Base-by-base conservation (phyloP, 2,888 invertebrate species). In the Zygaena filipendulae region DNA sequence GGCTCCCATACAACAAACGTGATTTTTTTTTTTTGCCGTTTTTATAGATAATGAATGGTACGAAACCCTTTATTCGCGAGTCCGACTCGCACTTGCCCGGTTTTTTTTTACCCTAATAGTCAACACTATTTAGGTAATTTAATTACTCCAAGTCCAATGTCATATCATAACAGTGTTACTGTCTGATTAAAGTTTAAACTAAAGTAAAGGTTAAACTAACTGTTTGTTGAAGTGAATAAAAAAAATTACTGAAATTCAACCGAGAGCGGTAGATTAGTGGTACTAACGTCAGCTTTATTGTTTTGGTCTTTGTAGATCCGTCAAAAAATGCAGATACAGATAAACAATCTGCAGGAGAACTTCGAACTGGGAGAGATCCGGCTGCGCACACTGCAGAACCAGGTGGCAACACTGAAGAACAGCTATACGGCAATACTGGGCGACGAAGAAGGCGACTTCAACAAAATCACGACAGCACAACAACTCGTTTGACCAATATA, bases 291-390 rank as follows among this genome's bases (percentile, higher is more conserved):
- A n/a, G 3, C 4, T 18, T 11, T n/a, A 23, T 25, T 27, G 9
- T 24, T 19, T 27, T 22, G n/a, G n/a, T n/a, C n/a, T 35, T 30
- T 34, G 27, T 49, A 85, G 85, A 84, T 87, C 21, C 79, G 88
- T 27, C 86, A 87, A 51, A 84, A 85, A 36, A 86, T 88, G 84
- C 87, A 87, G 45, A 71, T 83, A 10, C 87, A 88, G 51, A 83
- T 88, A 24, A 84, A 81, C 35, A 84, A 81, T 45, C 56, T 88
- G 33, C 86, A 85, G 46, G 87, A 87, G 45, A 86, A 85, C 40
- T 87, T 87, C 40, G 84, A 87, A 31, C 74, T 87, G 46, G 86
- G 85, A 0, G 86, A 87, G 44, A 82, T 85, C 42, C 66, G 87
- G 11, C 82, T 87, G 8, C 80, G 83, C 16, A 80, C 82, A 9